These are phyloP conservation scores for Lysiphlebus fabarum DNA, from an alignment of 1,140 invertebrate species.

Conservation along the genomic window DNA sequence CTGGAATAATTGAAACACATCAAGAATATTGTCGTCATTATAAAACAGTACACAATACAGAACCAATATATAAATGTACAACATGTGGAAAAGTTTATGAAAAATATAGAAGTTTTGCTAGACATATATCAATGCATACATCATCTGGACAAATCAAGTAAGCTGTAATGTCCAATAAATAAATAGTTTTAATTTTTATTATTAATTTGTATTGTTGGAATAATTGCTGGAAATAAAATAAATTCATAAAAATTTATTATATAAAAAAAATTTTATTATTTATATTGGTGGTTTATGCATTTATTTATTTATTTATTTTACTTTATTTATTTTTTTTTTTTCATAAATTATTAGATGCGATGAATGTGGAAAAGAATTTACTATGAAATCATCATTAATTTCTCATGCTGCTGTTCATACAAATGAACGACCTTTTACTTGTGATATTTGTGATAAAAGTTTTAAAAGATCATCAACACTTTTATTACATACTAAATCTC, in stretches of 20 bases:
- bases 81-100: conserved; percentile 35
- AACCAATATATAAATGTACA: conserved; percentile 35
- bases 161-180: conserved; percentile 47
- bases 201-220: too few species aligned
- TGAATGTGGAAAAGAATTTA: conserved; percentile 38
- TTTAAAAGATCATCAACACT: conserved; percentile 26
- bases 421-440: conserved; percentile 37
- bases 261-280: neutral
- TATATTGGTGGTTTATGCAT: too few species aligned
- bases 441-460: conserved; percentile 21
- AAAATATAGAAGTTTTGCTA: conserved; percentile 37
- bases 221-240: neutral
- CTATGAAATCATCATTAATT: conserved; percentile 34
- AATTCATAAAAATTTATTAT: neutral
- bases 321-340: neutral
- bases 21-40: conserved; percentile 32
- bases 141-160: conserved; percentile 47
- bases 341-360: conserved; percentile 30
- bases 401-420: conserved; percentile 35
- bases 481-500: conserved; percentile 34
- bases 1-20: conserved; percentile 15
- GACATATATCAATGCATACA: conserved; percentile 35
- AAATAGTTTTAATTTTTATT: conserved; percentile 13
- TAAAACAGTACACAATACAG: conserved; percentile 30
- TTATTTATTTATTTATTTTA: too few species aligned